Evolutionary conservation across 2,797 vertebrate genomes (phyloP), one percentile per base, ranked within the genome.

Genomic region (Sebastolobus alascanus): DNA sequence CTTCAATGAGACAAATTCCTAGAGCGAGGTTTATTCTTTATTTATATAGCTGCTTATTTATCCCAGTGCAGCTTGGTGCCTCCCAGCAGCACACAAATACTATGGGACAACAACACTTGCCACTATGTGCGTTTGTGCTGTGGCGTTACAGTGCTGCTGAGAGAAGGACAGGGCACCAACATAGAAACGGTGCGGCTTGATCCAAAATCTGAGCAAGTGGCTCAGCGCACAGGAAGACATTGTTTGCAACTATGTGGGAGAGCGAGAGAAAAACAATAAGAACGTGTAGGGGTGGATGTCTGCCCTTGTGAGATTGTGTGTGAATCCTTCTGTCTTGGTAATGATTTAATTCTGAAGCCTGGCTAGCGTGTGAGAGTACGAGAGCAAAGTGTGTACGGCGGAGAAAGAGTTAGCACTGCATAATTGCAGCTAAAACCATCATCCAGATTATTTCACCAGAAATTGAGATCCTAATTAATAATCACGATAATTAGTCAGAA

Each of bases 1-100:
- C 91, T 94, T 93, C 92, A 93, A 92, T 93, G 90, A 93, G 87
- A 93, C 90, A 89, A 91, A 94, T 94, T 95, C 86, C 89, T 91
- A 68, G 82, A 94, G 93, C 82, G 75, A 88, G 88, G 83, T 90
- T 89, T 90, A 90, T 93, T 93, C 89, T 93, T 92, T 94, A 91
- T 93, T 94, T 92, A 92, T 93, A 89, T 89, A 73, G 82, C 86
- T 65, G 77, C 90, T 91, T 93, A 92, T 94, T 95, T 90, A 90
- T 89, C 86, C 90, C 85, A 22, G 82, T 86, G 87, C 83, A 72
- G 84, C 65, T 58, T 7, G 73, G 81, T 84, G 78, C 85, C 90
- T 90, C 85, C 86, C 87, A 83, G 89, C 87, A 80, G 86, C 84
- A 87, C 60, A 54, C 60, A 71, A 74, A 88, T 50, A 85, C 82